These are phyloP conservation scores for Tetragonisca angustula DNA, from an alignment of 2,888 invertebrate species.

Conservation along the genomic window DNA sequence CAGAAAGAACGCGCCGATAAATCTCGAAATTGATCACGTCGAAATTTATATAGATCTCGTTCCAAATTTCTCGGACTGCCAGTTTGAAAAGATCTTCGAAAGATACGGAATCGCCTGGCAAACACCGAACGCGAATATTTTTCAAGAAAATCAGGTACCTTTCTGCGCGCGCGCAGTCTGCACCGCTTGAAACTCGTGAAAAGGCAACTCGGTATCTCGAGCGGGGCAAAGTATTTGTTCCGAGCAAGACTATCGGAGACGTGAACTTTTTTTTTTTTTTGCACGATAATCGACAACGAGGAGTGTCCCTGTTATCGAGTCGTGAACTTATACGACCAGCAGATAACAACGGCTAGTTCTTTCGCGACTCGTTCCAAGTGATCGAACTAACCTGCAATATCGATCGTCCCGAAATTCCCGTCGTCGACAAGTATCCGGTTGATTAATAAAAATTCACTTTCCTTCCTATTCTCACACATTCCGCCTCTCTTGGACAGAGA, in stretches of 20 bases:
- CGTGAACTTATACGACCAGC: constrained; percentile 52
- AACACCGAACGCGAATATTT: no score
- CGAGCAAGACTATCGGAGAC: constrained; percentile 53
- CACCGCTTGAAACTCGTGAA: constrained; percentile 8
- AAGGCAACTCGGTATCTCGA: constrained; percentile 18
- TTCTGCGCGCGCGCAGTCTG: no score
- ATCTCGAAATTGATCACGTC: constrained; percentile 56
- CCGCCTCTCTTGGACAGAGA: neutral
- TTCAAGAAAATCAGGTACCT: no score
- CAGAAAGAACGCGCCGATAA: constrained; percentile 57
- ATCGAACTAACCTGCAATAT: neutral
- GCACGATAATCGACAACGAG: constrained; percentile 61
- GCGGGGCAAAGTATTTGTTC: constrained; percentile 37
- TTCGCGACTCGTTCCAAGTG: constrained; percentile 16
- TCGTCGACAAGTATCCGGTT: neutral
- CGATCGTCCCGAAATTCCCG: neutral
- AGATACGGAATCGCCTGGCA: no score
- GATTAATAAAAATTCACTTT: neutral
- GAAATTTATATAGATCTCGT: constrained; percentile 49
- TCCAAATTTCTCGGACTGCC: neutral
- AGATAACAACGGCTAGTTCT: constrained; percentile 57
- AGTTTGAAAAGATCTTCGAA: no score
- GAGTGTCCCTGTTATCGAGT: constrained; percentile 63
- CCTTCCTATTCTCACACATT: neutral
- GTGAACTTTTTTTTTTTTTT: constrained; percentile 45